phyloP scores from a whole-genome alignment of 2,797 vertebrate genomes.

The Scyliorhinus canicula region DNA sequence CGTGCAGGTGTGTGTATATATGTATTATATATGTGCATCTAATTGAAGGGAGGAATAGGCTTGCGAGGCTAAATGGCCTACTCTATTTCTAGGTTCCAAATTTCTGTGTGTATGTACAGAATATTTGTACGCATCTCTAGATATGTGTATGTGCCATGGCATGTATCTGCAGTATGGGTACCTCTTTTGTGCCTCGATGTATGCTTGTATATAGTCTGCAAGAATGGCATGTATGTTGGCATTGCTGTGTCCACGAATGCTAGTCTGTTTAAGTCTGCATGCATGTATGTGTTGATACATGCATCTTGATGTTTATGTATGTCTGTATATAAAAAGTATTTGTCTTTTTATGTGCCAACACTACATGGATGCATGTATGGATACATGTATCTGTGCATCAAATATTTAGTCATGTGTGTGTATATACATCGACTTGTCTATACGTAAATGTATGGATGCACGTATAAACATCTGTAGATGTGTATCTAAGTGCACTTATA shows the following conservation, averaged over 20 bases:
- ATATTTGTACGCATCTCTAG: neutral
- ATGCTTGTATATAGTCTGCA: neutral
- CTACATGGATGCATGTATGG: neutral
- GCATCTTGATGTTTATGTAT: neutral
- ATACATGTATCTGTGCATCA: neutral
- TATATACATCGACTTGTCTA: neutral
- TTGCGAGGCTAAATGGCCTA: neutral
- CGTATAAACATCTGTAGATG: neutral
- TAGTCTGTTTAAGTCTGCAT: neutral
- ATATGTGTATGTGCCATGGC: neutral
- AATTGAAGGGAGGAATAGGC: neutral
- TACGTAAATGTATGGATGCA: neutral
- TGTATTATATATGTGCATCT: neutral
- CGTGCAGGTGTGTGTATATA: neutral
- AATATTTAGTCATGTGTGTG: neutral
- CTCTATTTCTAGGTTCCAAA: neutral
- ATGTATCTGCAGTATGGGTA: neutral
- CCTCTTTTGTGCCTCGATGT: neutral
- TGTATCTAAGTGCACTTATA: neutral
- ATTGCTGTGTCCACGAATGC: neutral
- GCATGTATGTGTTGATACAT: neutral
- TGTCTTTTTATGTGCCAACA: neutral
- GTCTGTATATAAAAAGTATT: neutral
- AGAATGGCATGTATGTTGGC: neutral
- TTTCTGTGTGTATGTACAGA: neutral